Evolutionary conservation across 2,888 invertebrate genomes (phyloP).

Genomic region (Acheta domesticus): DNA sequence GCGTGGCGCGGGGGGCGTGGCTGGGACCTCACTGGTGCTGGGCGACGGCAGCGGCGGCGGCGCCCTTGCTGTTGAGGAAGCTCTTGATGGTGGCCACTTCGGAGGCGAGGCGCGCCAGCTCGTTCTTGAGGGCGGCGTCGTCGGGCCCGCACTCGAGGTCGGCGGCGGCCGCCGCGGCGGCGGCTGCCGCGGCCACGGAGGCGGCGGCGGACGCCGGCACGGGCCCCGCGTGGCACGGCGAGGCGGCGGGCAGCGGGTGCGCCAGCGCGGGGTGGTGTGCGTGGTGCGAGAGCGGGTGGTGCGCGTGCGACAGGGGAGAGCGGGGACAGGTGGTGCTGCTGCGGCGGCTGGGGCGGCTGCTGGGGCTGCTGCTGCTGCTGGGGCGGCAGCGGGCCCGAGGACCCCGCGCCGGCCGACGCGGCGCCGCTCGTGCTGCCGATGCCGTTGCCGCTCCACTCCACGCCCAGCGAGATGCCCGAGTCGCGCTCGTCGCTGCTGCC

Average conservation of each 20-base stretch:
- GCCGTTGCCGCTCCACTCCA: slow-evolving; percentile 52
- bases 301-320: neutral
- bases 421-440: slow-evolving; percentile 38
- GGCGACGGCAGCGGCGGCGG: neutral
- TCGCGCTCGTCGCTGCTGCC: slow-evolving; percentile 88
- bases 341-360: slow-evolving; percentile 38
- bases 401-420: slow-evolving; percentile 34
- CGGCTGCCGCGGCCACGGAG: slow-evolving; percentile 39
- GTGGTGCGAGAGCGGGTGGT: neutral
- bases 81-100: slow-evolving; percentile 85
- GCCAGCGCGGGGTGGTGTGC: slow-evolving; percentile 24
- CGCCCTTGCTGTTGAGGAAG: slow-evolving; percentile 43
- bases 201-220: slow-evolving; percentile 48
- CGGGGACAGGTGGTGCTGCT: slow-evolving; percentile 20
- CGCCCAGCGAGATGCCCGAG: slow-evolving; percentile 81
- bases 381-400: neutral
- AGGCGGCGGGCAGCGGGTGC: slow-evolving; percentile 49
- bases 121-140: slow-evolving; percentile 68
- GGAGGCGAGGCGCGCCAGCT: slow-evolving; percentile 81
- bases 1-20: too few relatives aligned
- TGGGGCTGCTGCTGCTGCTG: slow-evolving; percentile 40
- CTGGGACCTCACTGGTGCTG: neutral
- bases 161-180: slow-evolving; percentile 34
- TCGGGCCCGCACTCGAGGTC: slow-evolving; percentile 50
- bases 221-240: slow-evolving; percentile 35